Conservation (phyloP, 1,140 invertebrate species). For the Coptotermes formosanus region DNA sequence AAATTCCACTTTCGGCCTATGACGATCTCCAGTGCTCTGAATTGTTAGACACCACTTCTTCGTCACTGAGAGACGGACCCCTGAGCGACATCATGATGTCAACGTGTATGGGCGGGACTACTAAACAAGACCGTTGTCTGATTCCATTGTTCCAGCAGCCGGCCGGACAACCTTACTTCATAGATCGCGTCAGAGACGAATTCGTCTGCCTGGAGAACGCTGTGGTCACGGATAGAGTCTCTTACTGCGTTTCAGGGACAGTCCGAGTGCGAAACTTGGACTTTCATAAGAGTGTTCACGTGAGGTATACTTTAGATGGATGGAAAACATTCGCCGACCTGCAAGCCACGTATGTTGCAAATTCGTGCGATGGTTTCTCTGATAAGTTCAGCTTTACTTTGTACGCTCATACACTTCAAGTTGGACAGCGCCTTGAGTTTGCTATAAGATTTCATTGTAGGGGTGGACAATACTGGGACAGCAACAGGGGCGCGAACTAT, state of each 20-base stretch:
- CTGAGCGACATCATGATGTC: not conserved
- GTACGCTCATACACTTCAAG: constrained; percentile 62
- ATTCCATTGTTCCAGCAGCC: constrained; percentile 84
- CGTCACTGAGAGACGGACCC: not conserved
- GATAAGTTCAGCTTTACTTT: constrained; percentile 83
- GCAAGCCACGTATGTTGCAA: constrained; percentile 76
- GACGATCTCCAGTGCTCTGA: constrained; percentile 65
- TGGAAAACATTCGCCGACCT: constrained; percentile 85
- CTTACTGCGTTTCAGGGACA: constrained; percentile 77
- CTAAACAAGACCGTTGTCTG: constrained; percentile 56
- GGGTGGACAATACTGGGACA: constrained; percentile 88
- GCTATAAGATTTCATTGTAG: constrained; percentile 80
- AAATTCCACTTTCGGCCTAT: constrained; percentile 81
- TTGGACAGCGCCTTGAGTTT: constrained; percentile 76
- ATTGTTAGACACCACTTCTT: constrained; percentile 30
- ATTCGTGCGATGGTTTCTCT: constrained; percentile 89
- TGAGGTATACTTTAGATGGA: constrained; percentile 81
- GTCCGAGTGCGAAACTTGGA: constrained; percentile 87
- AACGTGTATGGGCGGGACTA: not conserved
- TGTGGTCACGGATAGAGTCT: constrained; percentile 64
- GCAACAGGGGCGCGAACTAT: constrained; percentile 82
- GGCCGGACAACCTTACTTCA: constrained; percentile 68
- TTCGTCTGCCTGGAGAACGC: constrained; percentile 85
- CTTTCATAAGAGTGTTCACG: constrained; percentile 86
- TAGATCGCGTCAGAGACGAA: constrained; percentile 69